Evolutionary conservation across 2,797 vertebrate species (phyloP).

Genomic region (Protosalanx chinensis): DNA sequence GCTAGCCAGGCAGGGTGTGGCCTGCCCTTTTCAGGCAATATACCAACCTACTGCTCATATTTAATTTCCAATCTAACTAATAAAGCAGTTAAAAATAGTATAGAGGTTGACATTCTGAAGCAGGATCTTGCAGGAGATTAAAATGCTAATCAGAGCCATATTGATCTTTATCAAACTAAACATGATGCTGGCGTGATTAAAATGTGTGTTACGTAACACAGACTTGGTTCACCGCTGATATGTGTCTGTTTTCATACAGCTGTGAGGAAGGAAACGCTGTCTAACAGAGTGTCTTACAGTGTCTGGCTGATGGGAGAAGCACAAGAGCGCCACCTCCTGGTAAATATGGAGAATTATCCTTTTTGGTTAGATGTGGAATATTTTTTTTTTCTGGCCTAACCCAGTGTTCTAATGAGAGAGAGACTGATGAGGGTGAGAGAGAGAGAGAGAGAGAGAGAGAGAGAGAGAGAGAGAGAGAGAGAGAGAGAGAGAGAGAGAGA

Average conservation of each 20-base stretch:
- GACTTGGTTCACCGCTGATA: not conserved
- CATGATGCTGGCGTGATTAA: not conserved
- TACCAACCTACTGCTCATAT: not conserved
- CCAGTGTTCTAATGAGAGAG: not conserved
- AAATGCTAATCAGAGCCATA: not conserved
- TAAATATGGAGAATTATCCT: slow-evolving; percentile 30
- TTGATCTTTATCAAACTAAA: slow-evolving; percentile 1
- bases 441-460: not conserved
- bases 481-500: no score
- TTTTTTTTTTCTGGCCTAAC: no score
- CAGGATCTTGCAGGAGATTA: not conserved
- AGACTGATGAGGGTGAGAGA: no score
- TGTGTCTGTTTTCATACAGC: not conserved
- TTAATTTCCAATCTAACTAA: slow-evolving; percentile 4
- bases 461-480: no score
- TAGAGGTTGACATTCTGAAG: not conserved
- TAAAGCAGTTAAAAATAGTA: slow-evolving; percentile 2
- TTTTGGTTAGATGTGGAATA: not conserved
- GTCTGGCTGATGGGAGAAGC: not conserved
- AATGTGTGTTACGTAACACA: not conserved
- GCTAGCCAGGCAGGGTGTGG: no score
- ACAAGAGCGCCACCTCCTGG: slow-evolving; percentile 20
- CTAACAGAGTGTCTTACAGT: not conserved
- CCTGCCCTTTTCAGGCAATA: not conserved
- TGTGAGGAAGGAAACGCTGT: not conserved